These are phyloP conservation scores for Ephestia elutella DNA, from an alignment of 1,140 invertebrate genomes.

Conservation along the genomic window DNA sequence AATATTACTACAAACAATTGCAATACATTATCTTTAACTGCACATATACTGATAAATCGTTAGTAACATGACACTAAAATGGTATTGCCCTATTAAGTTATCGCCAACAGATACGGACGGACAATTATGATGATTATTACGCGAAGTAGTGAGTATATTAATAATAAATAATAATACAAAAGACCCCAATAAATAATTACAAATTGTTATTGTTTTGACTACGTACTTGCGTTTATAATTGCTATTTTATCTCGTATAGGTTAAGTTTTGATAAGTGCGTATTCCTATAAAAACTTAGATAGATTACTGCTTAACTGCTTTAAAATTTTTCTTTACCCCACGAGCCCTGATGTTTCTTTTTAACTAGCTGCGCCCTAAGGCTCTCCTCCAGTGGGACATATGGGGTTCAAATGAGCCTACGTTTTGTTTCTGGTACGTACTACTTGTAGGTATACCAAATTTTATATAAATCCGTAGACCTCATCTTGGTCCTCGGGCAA, in stretches of 20 bases:
- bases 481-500: no score
- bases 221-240: background rate
- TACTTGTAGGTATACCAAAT: no score
- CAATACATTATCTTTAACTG: constrained; percentile 10
- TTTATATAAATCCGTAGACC: no score
- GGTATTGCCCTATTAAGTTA: constrained; percentile 23
- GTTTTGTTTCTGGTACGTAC: no score
- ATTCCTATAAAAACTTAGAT: no score
- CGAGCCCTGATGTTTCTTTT: no score
- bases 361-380: no score
- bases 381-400: no score
- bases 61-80: constrained; percentile 20
- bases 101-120: constrained; percentile 14
- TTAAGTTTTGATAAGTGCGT: background rate
- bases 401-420: no score
- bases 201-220: constrained; percentile 4
- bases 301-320: no score
- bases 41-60: constrained; percentile 25
- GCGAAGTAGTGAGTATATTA: background rate
- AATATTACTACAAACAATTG: background rate
- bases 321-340: no score
- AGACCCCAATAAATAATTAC: background rate
- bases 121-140: constrained; percentile 2
- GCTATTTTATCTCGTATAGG: background rate
- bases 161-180: background rate